Evolutionary conservation across 2,888 invertebrate species (phyloP).

Genomic region (Platycnemis pennipes): DNA sequence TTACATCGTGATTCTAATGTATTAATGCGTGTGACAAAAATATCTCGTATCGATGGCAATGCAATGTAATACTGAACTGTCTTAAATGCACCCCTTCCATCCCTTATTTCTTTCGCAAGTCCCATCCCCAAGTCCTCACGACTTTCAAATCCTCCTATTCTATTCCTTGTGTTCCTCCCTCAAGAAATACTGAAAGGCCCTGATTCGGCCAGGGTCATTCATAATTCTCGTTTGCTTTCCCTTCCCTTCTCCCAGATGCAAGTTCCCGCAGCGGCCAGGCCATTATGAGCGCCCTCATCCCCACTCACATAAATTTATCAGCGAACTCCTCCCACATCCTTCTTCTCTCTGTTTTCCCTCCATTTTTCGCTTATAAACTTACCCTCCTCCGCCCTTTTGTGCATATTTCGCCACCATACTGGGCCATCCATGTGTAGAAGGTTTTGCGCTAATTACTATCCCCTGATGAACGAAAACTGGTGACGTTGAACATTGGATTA

Average conservation of each 20-base stretch:
- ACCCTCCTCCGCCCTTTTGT: neutral
- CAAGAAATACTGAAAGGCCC: conserved; percentile 33
- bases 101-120: neutral
- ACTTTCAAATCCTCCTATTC: neutral
- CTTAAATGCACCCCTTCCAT: neutral
- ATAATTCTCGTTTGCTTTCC: neutral
- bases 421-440: too few relatives aligned
- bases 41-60: too few relatives aligned
- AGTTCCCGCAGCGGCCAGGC: neutral
- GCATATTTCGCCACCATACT: too few relatives aligned
- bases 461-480: too few relatives aligned
- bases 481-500: too few relatives aligned
- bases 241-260: neutral
- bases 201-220: neutral
- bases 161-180: neutral
- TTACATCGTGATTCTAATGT: too few relatives aligned
- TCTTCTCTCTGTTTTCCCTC: neutral
- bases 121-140: too few relatives aligned
- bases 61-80: too few relatives aligned
- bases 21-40: too few relatives aligned
- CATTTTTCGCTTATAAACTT: neutral
- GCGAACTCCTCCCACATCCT: neutral
- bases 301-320: too few relatives aligned
- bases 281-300: neutral
- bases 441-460: too few relatives aligned